These are phyloP conservation scores for Trichoplax adhaerens DNA, from an alignment of 37 sponge, comb jelly and placozoan genomes.

Conservation along the genomic window DNA sequence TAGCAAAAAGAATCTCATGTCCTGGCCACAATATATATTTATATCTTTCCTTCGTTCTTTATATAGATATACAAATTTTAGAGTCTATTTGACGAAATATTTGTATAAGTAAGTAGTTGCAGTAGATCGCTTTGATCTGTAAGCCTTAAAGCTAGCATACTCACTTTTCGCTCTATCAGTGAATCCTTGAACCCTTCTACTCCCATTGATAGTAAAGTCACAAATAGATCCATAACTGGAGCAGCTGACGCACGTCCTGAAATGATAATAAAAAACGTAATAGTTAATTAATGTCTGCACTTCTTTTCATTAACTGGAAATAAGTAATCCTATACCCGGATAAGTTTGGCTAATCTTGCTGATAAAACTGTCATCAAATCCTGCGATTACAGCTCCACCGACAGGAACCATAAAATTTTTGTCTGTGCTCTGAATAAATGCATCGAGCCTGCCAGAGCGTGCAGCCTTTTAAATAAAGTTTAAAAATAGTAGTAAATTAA, in stretches of 20 bases:
- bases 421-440: conserved; percentile 91
- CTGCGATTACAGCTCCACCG: conserved; percentile 81
- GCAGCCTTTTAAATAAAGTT: background rate
- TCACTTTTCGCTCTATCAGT: conserved; percentile 45
- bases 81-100: too few relatives aligned
- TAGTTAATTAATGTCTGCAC: too few relatives aligned
- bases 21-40: too few relatives aligned
- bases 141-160: background rate
- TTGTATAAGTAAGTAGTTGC: too few relatives aligned
- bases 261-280: too few relatives aligned
- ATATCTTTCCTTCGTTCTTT: too few relatives aligned
- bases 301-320: too few relatives aligned
- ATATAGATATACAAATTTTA: too few relatives aligned
- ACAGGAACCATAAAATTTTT: conserved; percentile 98
- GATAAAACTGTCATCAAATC: conserved; percentile 40
- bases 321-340: conserved; percentile 37
- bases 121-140: too few relatives aligned
- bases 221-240: conserved; percentile 77
- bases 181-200: conserved; percentile 43
- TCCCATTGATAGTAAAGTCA: conserved; percentile 85
- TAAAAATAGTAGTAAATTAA: background rate
- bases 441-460: conserved; percentile 57
- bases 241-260: conserved; percentile 69
- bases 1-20: too few relatives aligned
- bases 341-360: conserved; percentile 51